phyloP scores from a whole-genome alignment of 2,113 vertebrate species.

The Loxodonta africana region DNA sequence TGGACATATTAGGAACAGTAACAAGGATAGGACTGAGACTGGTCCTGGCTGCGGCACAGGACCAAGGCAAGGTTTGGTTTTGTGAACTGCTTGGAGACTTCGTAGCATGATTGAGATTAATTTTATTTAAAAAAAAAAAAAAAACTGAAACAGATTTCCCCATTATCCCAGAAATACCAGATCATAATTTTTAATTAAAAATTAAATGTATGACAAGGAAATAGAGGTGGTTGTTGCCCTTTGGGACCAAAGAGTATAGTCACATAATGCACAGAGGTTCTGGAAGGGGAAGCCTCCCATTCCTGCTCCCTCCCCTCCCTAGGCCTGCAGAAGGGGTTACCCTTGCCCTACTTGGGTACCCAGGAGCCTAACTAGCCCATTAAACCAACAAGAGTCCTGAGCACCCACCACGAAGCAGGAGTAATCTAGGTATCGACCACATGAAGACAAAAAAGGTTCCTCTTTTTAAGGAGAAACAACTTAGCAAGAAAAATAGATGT shows the following conservation, averaged over 20 bases:
- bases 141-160: neutral
- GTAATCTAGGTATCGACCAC: fast-evolving
- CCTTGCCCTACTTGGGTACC: fast-evolving
- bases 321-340: neutral
- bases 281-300: fast-evolving
- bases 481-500: neutral
- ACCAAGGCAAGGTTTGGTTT: neutral
- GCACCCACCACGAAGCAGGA: fast-evolving
- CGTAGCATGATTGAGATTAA: neutral
- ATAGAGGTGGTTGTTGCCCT: neutral
- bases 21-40: neutral
- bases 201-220: neutral
- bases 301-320: neutral
- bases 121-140: neutral
- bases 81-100: neutral
- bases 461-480: neutral
- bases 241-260: neutral
- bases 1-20: neutral
- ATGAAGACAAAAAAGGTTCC: fast-evolving
- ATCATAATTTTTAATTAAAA: neutral
- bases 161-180: neutral
- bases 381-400: neutral
- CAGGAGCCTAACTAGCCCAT: neutral
- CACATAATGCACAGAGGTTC: fast-evolving
- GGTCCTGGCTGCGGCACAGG: neutral